Conservation (phyloP, 35 echinoderm and acorn worm genomes). For the Chiridota heheva region DNA sequence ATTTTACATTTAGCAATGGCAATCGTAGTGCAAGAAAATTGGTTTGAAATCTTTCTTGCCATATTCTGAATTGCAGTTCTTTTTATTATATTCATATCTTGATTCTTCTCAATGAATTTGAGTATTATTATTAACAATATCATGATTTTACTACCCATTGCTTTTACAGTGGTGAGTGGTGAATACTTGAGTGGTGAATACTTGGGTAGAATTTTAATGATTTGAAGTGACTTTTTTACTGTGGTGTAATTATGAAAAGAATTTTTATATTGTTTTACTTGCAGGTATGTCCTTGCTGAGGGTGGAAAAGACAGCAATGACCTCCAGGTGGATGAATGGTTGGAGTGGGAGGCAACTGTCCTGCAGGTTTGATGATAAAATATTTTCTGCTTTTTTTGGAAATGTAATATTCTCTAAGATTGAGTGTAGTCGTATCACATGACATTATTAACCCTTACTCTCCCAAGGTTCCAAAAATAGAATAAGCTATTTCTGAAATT, state of each 20-base stretch:
- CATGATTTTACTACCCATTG: background rate
- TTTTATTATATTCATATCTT: background rate
- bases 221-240: background rate
- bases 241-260: background rate
- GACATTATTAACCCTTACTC: too few relatives aligned
- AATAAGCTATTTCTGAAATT: too few relatives aligned
- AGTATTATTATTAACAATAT: background rate
- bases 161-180: background rate
- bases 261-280: constrained; percentile 1
- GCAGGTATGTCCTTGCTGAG: constrained; percentile 62
- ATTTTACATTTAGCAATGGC: background rate
- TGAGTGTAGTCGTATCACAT: background rate
- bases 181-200: background rate
- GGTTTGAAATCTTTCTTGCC: too few relatives aligned
- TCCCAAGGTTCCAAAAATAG: too few relatives aligned
- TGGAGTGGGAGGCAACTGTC: constrained; percentile 85
- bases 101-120: background rate
- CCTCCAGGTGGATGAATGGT: constrained; percentile 58
- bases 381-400: background rate
- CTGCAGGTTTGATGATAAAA: constrained; percentile 54
- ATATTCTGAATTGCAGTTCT: too few relatives aligned
- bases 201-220: background rate
- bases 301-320: constrained; percentile 32
- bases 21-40: too few relatives aligned
- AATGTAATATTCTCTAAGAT: background rate